These are phyloP conservation scores for Hylaeus anthracinus DNA, from an alignment of 1,140 invertebrate genomes.

Conservation along the genomic window DNA sequence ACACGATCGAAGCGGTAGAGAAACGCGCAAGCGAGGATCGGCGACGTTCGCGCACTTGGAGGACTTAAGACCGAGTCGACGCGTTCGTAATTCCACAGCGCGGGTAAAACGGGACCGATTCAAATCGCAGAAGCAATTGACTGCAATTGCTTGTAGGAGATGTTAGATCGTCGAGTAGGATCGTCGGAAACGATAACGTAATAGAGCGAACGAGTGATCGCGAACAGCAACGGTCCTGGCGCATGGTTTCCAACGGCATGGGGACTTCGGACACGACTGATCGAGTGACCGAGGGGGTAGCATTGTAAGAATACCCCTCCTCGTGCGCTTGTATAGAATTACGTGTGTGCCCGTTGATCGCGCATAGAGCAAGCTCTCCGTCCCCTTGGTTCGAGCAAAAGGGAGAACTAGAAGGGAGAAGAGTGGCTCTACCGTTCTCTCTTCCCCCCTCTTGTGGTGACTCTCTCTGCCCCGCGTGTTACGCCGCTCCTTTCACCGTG, in stretches of 20 bases:
- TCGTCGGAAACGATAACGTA: no score
- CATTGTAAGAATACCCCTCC: slow-evolving; percentile 79
- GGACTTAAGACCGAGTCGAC: slow-evolving; percentile 12
- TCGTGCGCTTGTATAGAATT: slow-evolving; percentile 76
- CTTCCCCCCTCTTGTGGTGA: slow-evolving; percentile 19
- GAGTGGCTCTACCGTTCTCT: slow-evolving; percentile 46
- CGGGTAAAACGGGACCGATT: slow-evolving; percentile 2
- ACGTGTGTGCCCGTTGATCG: slow-evolving; percentile 66
- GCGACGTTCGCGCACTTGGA: slow-evolving; percentile 2
- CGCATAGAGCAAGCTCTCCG: slow-evolving; percentile 57
- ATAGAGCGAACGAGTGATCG: neutral
- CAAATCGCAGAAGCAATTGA: neutral
- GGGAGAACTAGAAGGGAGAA: slow-evolving; percentile 53
- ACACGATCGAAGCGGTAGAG: neutral
- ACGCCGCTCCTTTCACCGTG: slow-evolving; percentile 32
- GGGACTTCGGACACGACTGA: slow-evolving; percentile 79
- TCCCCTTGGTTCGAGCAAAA: slow-evolving; percentile 53
- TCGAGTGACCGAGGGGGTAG: slow-evolving; percentile 81
- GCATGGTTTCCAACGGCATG: slow-evolving; percentile 69
- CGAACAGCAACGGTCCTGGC: neutral
- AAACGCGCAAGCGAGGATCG: neutral
- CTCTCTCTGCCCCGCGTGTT: slow-evolving; percentile 12
- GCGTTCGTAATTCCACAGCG: neutral
- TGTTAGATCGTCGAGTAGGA: no score
- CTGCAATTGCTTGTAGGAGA: no score